Conservation (phyloP, 1,140 invertebrate species). For the Drosophila repleta region DNA sequence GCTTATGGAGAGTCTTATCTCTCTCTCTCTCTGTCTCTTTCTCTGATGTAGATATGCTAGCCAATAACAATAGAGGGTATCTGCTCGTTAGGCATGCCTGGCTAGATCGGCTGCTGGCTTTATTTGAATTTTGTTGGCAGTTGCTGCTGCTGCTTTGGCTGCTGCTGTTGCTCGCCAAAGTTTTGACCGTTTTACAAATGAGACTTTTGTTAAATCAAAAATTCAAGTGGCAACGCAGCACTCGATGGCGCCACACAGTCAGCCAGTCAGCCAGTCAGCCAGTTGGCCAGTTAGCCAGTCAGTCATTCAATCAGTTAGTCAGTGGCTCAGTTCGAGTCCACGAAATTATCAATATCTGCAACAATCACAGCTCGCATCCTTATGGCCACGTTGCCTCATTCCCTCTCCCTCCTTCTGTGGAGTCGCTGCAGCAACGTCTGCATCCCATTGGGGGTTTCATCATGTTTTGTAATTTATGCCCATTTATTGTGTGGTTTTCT, state of each 20-base stretch:
- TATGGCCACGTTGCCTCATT: neutral
- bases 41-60: no score
- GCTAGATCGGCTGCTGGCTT: slow-evolving; percentile 18
- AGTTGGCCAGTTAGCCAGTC: neutral
- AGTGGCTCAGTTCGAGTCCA: slow-evolving; percentile 5
- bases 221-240: slow-evolving; percentile 80
- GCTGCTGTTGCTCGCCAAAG: slow-evolving; percentile 14
- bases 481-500: slow-evolving; percentile 80
- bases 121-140: slow-evolving; percentile 62
- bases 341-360: slow-evolving; percentile 45
- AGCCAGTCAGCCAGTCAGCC: neutral
- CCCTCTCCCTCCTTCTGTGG: slow-evolving; percentile 3
- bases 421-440: neutral
- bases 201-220: slow-evolving; percentile 81
- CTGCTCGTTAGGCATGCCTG: neutral
- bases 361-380: slow-evolving; percentile 22
- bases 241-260: slow-evolving; percentile 67
- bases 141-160: neutral
- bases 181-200: slow-evolving; percentile 71
- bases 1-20: no score
- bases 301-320: neutral
- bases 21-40: no score
- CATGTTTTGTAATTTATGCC: slow-evolving; percentile 80
- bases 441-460: slow-evolving; percentile 47
- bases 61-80: neutral